Evolutionary conservation across 2,113 vertebrate genomes (phyloP).

Genomic region (Zootoca vivipara): DNA sequence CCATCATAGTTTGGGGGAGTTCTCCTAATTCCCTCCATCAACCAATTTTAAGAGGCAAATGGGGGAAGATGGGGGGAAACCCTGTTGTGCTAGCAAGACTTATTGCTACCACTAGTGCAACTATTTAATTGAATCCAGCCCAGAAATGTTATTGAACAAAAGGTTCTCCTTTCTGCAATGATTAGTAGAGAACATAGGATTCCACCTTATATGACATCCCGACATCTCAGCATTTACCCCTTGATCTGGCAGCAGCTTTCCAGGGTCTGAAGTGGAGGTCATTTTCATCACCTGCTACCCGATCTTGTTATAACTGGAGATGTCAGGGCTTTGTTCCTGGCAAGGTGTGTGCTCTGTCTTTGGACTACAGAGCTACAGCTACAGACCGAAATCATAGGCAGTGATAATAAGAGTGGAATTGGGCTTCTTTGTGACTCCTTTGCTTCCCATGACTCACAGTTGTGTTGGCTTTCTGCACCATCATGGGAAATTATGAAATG

Average conservation of each 20-base stretch:
- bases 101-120: no score
- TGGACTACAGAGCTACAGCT: not conserved
- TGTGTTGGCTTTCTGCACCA: slow-evolving; percentile 44
- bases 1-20: no score
- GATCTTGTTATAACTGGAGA: not conserved
- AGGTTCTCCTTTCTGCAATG: not conserved
- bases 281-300: not conserved
- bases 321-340: not conserved
- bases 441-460: slow-evolving; percentile 64
- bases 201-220: not conserved
- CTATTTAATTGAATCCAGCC: no score
- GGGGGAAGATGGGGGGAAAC: no score
- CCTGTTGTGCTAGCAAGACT: no score
- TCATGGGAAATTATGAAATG: slow-evolving; percentile 49
- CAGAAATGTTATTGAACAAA: not conserved
- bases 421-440: slow-evolving; percentile 47
- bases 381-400: not conserved
- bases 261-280: not conserved
- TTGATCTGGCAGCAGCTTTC: not conserved
- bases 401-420: slow-evolving; percentile 35
- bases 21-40: no score
- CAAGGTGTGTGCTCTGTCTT: not conserved
- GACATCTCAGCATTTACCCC: not conserved
- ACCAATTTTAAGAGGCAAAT: no score
- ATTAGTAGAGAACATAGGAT: not conserved